These are phyloP conservation scores for Dipodomys stephensi DNA, from an alignment of 2,113 vertebrate species.

Conservation along the genomic window DNA sequence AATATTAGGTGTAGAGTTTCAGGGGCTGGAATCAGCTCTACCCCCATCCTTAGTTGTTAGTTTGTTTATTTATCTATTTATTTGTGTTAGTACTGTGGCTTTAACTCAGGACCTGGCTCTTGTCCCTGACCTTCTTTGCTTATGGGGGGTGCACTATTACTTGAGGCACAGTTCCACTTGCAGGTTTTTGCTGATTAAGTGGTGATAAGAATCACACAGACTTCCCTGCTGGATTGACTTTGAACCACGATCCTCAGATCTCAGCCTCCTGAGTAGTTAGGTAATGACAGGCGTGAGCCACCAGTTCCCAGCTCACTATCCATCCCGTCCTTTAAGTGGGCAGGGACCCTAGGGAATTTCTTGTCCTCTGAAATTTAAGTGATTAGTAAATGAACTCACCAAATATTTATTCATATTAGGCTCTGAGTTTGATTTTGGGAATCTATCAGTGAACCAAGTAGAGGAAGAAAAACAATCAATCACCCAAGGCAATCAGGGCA, in stretches of 20 bases:
- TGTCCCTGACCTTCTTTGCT: too few species aligned
- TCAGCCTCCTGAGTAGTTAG: not conserved
- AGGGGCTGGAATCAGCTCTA: not conserved
- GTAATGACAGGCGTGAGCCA: too few species aligned
- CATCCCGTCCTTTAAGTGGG: not conserved
- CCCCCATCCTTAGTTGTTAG: too few species aligned
- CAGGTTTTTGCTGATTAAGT: too few species aligned
- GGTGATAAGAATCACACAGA: too few species aligned
- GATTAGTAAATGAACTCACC: not conserved
- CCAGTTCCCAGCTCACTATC: too few species aligned
- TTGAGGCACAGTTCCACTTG: too few species aligned
- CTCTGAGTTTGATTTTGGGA: not conserved
- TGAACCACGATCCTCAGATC: not conserved
- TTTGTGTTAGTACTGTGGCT: too few species aligned
- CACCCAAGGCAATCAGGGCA: not conserved
- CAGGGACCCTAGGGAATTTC: not conserved
- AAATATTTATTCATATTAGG: constrained; percentile 24
- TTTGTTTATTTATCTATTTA: too few species aligned
- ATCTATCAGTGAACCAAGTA: not conserved
- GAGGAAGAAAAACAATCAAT: not conserved
- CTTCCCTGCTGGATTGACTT: too few species aligned
- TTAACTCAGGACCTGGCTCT: too few species aligned
- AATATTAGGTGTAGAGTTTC: not conserved
- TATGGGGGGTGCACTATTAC: too few species aligned
- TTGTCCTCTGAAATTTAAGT: not conserved